These are phyloP conservation scores for Uropsilus gracilis DNA, from an alignment of 2,113 vertebrate genomes.

Conservation along the genomic window DNA sequence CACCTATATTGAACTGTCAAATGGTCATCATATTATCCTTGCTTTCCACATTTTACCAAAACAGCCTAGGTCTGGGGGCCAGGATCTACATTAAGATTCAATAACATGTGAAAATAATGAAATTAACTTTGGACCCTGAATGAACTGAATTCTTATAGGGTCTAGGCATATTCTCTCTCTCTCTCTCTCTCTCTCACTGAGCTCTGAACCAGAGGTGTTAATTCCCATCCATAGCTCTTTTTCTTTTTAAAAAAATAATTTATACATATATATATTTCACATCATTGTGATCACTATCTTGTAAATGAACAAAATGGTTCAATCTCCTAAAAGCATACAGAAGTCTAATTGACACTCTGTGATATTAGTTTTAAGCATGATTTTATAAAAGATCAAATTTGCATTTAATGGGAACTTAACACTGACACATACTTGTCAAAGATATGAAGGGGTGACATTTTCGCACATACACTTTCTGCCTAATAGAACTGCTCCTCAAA, in stretches of 20 bases:
- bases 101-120: background rate
- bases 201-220: background rate
- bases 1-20: background rate
- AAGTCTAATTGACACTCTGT: constrained; percentile 65
- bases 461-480: constrained; percentile 24
- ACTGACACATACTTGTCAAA: constrained; percentile 74
- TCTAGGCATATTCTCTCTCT: background rate
- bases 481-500: constrained; percentile 10
- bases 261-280: too few relatives aligned
- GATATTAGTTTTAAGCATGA: constrained; percentile 74
- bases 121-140: background rate
- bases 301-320: constrained; percentile 66
- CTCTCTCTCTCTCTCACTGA: background rate
- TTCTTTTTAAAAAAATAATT: too few relatives aligned
- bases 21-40: background rate
- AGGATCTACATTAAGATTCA: background rate
- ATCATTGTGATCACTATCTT: too few relatives aligned
- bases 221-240: background rate
- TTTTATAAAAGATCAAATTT: constrained; percentile 77
- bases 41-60: background rate
- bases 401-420: constrained; percentile 78
- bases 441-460: constrained; percentile 58
- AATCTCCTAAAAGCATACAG: constrained; percentile 60
- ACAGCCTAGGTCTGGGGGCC: background rate
- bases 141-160: background rate